Evolutionary conservation across 2,888 invertebrate genomes (phyloP).

Genomic region (Agriopis marginaria): DNA sequence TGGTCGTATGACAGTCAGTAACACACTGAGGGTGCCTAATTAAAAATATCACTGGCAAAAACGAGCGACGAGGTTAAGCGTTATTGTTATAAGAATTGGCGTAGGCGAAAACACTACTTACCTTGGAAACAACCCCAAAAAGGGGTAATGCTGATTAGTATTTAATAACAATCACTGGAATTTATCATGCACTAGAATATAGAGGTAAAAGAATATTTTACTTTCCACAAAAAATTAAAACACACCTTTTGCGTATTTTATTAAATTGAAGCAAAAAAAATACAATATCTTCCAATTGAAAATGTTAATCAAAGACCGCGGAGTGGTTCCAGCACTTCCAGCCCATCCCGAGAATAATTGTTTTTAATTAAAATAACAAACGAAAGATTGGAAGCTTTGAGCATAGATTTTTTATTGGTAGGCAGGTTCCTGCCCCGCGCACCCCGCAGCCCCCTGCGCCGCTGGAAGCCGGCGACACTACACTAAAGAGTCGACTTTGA

Average conservation of each 20-base stretch:
- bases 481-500: no score
- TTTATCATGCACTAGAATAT: no score
- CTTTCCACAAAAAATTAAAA: neutral
- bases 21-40: no score
- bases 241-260: neutral
- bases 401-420: conserved; percentile 20
- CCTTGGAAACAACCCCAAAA: no score
- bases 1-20: no score
- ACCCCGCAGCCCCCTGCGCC: neutral
- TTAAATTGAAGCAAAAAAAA: conserved; percentile 4
- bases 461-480: neutral
- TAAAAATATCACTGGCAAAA: no score
- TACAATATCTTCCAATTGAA: conserved; percentile 17
- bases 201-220: neutral
- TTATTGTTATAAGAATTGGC: no score
- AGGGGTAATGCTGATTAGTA: no score
- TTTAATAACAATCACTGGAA: no score
- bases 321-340: conserved; percentile 3
- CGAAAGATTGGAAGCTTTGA: conserved; percentile 21
- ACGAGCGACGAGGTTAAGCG: no score
- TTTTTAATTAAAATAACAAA: conserved; percentile 38
- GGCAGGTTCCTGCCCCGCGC: neutral
- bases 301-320: conserved; percentile 17
- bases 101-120: no score
- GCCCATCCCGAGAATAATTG: conserved; percentile 17